phyloP scores from a whole-genome alignment of 1,140 invertebrate species.

The Cyphomyrmex costatus region DNA sequence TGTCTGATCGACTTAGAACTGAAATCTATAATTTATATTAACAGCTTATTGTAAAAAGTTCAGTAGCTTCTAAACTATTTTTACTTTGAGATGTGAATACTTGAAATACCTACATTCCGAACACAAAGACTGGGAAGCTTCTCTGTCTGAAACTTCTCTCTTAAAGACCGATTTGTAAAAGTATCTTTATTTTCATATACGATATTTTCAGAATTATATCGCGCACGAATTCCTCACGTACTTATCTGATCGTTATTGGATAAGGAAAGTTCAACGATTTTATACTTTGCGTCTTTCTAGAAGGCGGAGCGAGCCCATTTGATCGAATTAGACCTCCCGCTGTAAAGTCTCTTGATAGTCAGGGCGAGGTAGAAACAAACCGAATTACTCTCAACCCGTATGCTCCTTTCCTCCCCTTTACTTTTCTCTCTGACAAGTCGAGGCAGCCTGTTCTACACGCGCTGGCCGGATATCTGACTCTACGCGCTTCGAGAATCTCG shows the following conservation, averaged over 20 bases:
- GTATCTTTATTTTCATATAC: not conserved
- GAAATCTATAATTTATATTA: no score
- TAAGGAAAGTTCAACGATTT: slow-evolving; percentile 3
- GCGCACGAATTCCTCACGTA: not conserved
- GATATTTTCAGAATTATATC: not conserved
- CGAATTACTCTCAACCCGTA: slow-evolving; percentile 29
- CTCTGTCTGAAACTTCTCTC: not conserved
- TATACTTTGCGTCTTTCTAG: not conserved
- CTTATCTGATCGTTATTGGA: slow-evolving; percentile 17
- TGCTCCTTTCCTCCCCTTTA: not conserved
- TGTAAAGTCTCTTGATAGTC: slow-evolving; percentile 19
- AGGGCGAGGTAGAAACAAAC: not conserved
- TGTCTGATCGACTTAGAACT: no score
- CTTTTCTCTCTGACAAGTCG: not conserved
- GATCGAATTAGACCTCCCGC: slow-evolving; percentile 30
- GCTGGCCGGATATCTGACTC: slow-evolving; percentile 59
- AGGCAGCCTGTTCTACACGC: slow-evolving; percentile 49
- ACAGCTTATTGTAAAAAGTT: no score
- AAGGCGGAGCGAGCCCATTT: not conserved
- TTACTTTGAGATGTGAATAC: not conserved
- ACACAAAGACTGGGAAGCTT: not conserved
- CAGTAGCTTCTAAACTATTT: not conserved
- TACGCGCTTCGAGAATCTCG: slow-evolving; percentile 22
- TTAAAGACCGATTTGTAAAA: not conserved
- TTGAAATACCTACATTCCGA: not conserved